These are phyloP conservation scores for Zosterops lateralis DNA, from an alignment of 2,113 vertebrate species.

Conservation along the genomic window DNA sequence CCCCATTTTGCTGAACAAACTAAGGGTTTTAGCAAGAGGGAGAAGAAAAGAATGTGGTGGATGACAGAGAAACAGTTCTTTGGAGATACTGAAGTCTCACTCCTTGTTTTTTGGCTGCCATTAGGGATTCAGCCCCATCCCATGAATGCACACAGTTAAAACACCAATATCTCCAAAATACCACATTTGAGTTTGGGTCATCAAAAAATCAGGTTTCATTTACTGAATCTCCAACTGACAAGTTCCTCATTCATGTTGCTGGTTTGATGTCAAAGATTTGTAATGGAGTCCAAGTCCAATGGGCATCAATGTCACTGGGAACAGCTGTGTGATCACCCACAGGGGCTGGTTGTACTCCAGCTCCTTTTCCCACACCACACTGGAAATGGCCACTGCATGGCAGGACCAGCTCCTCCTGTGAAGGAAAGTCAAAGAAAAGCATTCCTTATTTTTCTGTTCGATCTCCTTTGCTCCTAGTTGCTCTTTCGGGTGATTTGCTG, in stretches of 20 bases:
- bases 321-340: not conserved
- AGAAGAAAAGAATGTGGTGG: not conserved
- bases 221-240: not conserved
- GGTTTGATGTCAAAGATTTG: not conserved
- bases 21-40: not conserved
- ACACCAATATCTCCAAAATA: not conserved
- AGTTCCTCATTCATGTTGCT: not conserved
- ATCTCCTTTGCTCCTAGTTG: not conserved
- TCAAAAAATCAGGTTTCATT: not conserved
- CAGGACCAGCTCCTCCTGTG: not conserved
- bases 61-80: not conserved
- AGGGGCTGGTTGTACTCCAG: fast-evolving
- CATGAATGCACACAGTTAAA: fast-evolving
- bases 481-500: not conserved
- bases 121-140: not conserved
- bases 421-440: not conserved
- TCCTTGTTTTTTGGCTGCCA: not conserved
- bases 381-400: not conserved
- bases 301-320: not conserved
- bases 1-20: not conserved
- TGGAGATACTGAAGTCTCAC: not conserved
- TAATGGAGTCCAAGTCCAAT: not conserved
- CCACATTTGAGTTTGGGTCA: not conserved
- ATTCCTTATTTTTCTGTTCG: not conserved
- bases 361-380: not conserved